Evolutionary conservation across 2,797 vertebrate genomes (phyloP).

Genomic region (Setipinna tenuifilis): DNA sequence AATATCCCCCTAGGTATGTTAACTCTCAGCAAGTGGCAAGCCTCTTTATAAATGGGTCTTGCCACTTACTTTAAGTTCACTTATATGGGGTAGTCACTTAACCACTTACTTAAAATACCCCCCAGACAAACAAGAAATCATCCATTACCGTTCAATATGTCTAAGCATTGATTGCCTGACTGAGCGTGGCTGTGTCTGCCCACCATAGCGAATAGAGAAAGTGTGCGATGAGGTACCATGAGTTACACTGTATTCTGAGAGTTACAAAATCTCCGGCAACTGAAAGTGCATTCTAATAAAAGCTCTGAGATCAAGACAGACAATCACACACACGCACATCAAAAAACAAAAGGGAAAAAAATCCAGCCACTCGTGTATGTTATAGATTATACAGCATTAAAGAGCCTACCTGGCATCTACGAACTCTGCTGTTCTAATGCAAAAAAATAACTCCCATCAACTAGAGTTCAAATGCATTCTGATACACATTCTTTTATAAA

Average conservation of each 20-base stretch:
- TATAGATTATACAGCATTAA: slow-evolving; percentile 18
- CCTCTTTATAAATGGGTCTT: too few relatives aligned
- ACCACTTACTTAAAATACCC: too few relatives aligned
- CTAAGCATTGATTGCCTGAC: background rate
- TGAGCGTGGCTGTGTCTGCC: background rate
- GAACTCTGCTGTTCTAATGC: slow-evolving; percentile 15
- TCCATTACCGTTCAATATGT: background rate
- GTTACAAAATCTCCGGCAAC: slow-evolving; percentile 26
- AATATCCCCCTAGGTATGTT: too few relatives aligned
- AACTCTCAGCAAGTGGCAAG: too few relatives aligned
- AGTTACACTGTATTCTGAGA: slow-evolving; percentile 12
- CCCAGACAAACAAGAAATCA: background rate
- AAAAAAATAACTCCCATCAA: background rate
- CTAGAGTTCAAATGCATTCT: background rate
- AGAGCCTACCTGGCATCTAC: slow-evolving; percentile 14
- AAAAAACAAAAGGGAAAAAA: background rate
- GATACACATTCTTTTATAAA: slow-evolving; percentile 1
- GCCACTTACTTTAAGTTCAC: too few relatives aligned
- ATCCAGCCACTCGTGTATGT: slow-evolving; percentile 10
- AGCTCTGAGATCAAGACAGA: slow-evolving; percentile 17
- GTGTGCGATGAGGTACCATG: slow-evolving; percentile 17
- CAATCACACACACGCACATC: slow-evolving; percentile 9
- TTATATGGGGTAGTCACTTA: too few relatives aligned
- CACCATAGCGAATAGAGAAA: background rate
- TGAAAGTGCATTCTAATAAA: slow-evolving; percentile 26